Conservation (phyloP, 2,113 vertebrate genomes). For the Hymenochirus boettgeri region DNA sequence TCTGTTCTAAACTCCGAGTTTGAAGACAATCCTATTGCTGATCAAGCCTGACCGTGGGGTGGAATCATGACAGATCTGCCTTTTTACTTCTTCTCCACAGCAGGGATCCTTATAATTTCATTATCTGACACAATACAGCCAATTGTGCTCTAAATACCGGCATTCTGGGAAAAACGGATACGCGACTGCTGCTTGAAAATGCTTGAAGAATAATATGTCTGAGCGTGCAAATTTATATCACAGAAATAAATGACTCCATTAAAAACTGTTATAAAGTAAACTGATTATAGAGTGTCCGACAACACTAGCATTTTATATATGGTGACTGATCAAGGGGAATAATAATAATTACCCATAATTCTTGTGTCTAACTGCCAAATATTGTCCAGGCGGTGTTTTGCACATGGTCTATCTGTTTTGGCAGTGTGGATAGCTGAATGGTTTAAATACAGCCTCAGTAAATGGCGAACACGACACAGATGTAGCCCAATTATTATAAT, state of each 20-base stretch:
- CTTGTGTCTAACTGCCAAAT: neutral
- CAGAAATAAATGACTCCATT: no score
- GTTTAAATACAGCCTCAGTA: neutral
- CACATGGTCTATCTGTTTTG: neutral
- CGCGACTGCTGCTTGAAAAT: no score
- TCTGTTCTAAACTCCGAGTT: no score
- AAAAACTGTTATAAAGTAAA: no score
- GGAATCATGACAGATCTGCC: neutral
- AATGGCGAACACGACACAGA: neutral
- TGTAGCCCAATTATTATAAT: neutral
- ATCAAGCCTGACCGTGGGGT: neutral
- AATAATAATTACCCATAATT: neutral
- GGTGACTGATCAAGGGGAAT: neutral
- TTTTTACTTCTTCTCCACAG: neutral
- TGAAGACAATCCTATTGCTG: neutral
- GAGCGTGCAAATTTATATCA: no score
- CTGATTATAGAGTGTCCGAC: neutral
- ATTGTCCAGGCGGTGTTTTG: neutral
- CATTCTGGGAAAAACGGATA: no score
- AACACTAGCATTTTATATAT: neutral
- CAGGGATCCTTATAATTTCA: no score
- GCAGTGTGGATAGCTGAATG: neutral
- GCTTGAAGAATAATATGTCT: no score
- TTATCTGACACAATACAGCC: no score
- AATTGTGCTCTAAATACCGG: no score